Percentiles rank a stretch among this genome's conserved stretches.
These are phyloP conservation scores for Tenodera sinensis DNA, from an alignment of 2,888 invertebrate species.

Conservation along the genomic window DNA sequence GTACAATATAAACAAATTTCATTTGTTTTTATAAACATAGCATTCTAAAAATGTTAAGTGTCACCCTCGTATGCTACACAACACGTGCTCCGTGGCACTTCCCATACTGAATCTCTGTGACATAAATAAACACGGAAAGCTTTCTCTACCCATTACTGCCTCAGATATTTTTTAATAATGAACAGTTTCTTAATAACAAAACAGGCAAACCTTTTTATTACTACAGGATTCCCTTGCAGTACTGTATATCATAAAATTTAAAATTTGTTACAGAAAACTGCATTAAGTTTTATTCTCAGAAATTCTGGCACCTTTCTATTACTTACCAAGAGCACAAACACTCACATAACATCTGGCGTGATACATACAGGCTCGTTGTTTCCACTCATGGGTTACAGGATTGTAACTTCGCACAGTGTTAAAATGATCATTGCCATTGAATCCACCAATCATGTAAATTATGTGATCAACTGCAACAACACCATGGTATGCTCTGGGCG, in stretches of 20 bases:
- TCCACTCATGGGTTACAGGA: slow-evolving; percentile 41
- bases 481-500: slow-evolving; percentile 75
- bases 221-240: not conserved
- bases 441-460: slow-evolving; percentile 49
- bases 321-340: slow-evolving; percentile 61
- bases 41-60: no score
- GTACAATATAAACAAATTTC: no score
- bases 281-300: not conserved
- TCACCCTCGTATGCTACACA: no score
- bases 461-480: slow-evolving; percentile 44
- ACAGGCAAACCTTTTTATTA: no score
- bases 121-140: no score
- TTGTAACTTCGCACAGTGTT: slow-evolving; percentile 44
- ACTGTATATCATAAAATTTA: not conserved
- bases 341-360: slow-evolving; percentile 59
- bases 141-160: no score
- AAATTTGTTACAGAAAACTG: not conserved
- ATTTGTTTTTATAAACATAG: no score
- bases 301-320: not conserved
- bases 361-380: slow-evolving; percentile 47
- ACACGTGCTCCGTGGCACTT: no score
- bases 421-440: slow-evolving; percentile 46
- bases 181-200: no score
- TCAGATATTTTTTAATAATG: no score
- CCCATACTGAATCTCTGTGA: no score